Conservation (phyloP, 1,140 invertebrate species). For the Diprion similis region DNA sequence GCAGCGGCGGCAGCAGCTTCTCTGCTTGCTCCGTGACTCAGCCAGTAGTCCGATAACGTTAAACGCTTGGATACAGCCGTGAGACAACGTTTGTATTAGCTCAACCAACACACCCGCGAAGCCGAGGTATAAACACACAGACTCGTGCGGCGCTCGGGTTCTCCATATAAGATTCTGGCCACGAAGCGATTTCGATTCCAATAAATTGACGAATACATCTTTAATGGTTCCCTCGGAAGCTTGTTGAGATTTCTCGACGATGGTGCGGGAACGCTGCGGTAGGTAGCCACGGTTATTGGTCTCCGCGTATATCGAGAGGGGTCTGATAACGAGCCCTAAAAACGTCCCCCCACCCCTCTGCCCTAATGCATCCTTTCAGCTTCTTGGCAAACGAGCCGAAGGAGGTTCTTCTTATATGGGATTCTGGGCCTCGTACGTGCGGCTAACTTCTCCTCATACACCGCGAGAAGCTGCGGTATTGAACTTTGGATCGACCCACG, state of each 20-base stretch:
- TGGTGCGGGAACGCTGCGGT: background rate
- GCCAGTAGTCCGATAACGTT: background rate
- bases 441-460: background rate
- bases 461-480: background rate
- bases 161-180: background rate
- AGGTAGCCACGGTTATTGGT: conserved; percentile 2
- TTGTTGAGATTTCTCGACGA: conserved; percentile 5
- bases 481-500: background rate
- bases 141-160: background rate
- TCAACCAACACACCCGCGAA: background rate
- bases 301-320: background rate
- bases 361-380: background rate
- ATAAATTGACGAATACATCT: conserved; percentile 8
- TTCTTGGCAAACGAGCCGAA: background rate
- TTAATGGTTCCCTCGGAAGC: background rate
- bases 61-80: background rate
- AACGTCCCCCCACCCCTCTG: background rate
- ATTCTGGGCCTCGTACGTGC: background rate
- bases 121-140: background rate
- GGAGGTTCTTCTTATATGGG: background rate
- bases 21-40: background rate
- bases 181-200: conserved; percentile 5
- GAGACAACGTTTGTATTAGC: background rate
- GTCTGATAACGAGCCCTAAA: conserved; percentile 2
- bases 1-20: too few species aligned